phyloP scores from a whole-genome alignment of 1,140 invertebrate species.

The Olivierus martensii region DNA sequence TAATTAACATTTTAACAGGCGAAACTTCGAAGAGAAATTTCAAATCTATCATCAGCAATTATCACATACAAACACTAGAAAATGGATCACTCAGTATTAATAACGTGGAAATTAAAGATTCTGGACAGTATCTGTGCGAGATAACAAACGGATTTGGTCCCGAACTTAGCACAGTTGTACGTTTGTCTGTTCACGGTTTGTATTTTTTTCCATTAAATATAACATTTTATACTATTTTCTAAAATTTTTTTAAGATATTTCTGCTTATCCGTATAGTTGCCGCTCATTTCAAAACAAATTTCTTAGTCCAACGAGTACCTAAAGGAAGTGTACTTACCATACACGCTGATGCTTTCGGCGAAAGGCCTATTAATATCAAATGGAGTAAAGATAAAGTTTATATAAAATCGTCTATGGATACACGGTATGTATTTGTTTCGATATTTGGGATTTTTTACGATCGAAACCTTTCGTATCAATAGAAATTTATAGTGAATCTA shows the following conservation, averaged over 20 bases:
- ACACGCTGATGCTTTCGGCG: constrained; percentile 24
- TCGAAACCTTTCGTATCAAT: too few species aligned
- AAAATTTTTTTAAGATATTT: neutral
- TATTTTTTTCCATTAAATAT: constrained; percentile 10
- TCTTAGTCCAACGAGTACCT: constrained; percentile 16
- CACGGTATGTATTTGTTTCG: constrained; percentile 10
- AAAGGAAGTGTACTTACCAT: constrained; percentile 28
- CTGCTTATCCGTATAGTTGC: constrained; percentile 16
- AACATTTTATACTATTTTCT: neutral
- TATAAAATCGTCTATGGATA: constrained; percentile 12
- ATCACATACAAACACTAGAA: constrained; percentile 25
- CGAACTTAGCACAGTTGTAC: constrained; percentile 51
- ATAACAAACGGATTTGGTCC: constrained; percentile 91
- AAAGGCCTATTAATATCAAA: constrained; percentile 29
- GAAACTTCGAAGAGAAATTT: constrained; percentile 14
- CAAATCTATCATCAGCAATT: constrained; percentile 19
- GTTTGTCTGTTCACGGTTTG: constrained; percentile 39
- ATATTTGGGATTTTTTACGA: too few species aligned
- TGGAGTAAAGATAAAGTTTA: constrained; percentile 26
- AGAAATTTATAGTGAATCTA: too few species aligned
- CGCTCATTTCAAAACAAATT: constrained; percentile 23
- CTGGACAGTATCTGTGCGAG: constrained; percentile 62
- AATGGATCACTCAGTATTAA: constrained; percentile 40
- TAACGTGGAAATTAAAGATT: constrained; percentile 32
- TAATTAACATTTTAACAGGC: neutral